Evolutionary conservation across 2,113 vertebrate species (phyloP).

Genomic region (Sinosuthora webbiana): DNA sequence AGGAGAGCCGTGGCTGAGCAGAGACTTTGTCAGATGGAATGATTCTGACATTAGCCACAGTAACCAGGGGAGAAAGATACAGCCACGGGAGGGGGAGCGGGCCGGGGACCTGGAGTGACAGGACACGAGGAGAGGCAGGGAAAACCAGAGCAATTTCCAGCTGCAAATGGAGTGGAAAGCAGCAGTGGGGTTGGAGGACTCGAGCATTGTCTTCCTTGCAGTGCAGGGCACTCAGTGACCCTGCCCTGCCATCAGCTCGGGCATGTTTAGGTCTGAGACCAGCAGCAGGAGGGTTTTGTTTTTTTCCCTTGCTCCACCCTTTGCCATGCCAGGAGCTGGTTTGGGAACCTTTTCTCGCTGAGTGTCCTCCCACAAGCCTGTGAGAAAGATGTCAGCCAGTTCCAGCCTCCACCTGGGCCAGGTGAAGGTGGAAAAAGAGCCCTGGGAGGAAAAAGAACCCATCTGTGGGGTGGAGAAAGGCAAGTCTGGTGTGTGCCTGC

Average conservation of each 20-base stretch:
- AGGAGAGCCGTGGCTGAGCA: slow-evolving; percentile 60
- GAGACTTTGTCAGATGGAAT: slow-evolving; percentile 77
- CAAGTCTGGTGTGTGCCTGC: neutral
- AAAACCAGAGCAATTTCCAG: neutral
- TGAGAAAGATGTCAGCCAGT: neutral
- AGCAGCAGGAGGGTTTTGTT: no score
- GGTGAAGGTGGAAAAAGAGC: neutral
- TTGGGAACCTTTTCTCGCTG: neutral
- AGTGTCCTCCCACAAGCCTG: neutral
- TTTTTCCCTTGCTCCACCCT: neutral
- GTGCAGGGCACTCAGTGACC: neutral
- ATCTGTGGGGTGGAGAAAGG: neutral
- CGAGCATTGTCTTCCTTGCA: rapidly evolving
- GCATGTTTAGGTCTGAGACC: neutral
- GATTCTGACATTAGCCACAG: slow-evolving; percentile 66
- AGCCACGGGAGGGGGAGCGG: neutral
- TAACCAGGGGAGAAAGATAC: slow-evolving; percentile 64
- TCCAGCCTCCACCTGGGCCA: neutral
- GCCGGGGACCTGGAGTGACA: neutral
- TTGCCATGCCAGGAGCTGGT: neutral
- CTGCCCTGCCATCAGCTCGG: neutral
- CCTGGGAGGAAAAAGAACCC: neutral
- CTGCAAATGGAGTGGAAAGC: neutral
- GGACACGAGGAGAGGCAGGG: neutral
- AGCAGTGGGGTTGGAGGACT: neutral